Evolutionary conservation across 2,888 invertebrate genomes (phyloP).

Genomic region (Scaeva pyrastri): DNA sequence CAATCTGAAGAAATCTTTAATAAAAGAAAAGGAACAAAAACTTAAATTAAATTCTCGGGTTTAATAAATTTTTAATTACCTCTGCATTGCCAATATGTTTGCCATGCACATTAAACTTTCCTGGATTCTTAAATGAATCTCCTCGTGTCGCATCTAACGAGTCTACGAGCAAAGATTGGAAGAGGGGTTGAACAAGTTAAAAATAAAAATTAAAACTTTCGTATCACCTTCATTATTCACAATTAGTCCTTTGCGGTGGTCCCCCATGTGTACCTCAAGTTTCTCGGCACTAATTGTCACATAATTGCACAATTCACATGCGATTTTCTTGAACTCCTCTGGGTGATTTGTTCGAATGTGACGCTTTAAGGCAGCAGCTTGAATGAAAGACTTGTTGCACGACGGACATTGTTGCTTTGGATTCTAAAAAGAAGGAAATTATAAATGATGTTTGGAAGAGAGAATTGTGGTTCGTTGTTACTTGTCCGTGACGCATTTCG

Average conservation of each 20-base stretch:
- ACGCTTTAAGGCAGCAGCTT: conserved; percentile 88
- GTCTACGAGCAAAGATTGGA: conserved; percentile 75
- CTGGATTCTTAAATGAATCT: conserved; percentile 77
- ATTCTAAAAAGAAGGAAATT: conserved; percentile 76
- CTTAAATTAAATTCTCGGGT: neutral
- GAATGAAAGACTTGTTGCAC: conserved; percentile 89
- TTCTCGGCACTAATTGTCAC: conserved; percentile 80
- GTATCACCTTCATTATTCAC: conserved; percentile 78
- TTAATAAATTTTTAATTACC: conserved; percentile 39
- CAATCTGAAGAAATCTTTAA: conserved; percentile 81
- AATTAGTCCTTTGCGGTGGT: conserved; percentile 81
- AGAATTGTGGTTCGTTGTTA: conserved; percentile 26
- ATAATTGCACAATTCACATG: conserved; percentile 81
- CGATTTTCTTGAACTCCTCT: conserved; percentile 80
- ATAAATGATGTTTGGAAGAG: neutral
- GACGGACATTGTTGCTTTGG: conserved; percentile 87
- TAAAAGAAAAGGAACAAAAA: neutral
- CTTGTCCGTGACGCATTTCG: conserved; percentile 86
- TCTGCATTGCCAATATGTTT: conserved; percentile 59
- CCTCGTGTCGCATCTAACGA: conserved; percentile 78
- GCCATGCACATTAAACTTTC: conserved; percentile 76
- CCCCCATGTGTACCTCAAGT: conserved; percentile 80
- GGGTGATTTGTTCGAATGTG: conserved; percentile 86
- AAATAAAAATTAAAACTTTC: neutral
- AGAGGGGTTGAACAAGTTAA: neutral